Base-by-base conservation (phyloP, 2,888 invertebrate species). In the Drosophila pullipes region DNA sequence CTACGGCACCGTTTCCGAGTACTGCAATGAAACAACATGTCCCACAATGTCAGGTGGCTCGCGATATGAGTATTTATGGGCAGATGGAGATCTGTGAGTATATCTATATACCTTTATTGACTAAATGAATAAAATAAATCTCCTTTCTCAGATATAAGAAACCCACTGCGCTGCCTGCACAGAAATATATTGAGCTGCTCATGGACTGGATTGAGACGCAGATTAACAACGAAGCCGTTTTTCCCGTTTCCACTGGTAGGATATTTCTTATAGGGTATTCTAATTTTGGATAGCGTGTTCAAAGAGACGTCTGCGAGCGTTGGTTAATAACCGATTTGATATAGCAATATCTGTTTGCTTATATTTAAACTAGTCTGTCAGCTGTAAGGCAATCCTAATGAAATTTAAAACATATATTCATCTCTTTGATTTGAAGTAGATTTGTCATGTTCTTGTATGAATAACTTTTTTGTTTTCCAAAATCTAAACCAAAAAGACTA, bases 121-220 rank as follows among this genome's bases (percentile, higher is more conserved):
- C 0, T 2, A 13, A 25, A 16, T 33, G 4, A 7, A n/a, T 9
- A 16, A 16, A 22, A 10, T 25, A 22, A 39, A 3, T 11, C 0
- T 13, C 2, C 6, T 28, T 35, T 70, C 66, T 6, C n/a, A 92
- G 93, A 58, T 97, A 96, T 93, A 96, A 96, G 90, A 96, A 96
- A 84, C 97, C 97, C 13, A 97, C 97, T 30, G 95, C 96, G 41
- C 93, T 98, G 67, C 97, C 98, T 11, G 98, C 98, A 7, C 96
- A 96, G 31, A 96, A 96, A 90, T 98, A 98, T 91, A 96, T 98
- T 71, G 95, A 96, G 72, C 94, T 97, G 57, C 94, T 98, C 25
- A 98, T 98, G 97, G 98, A 98, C 92, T 98, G 98, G 98, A 96
- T 97, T 52, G 98, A 98, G 93, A 94, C 95, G 50, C 97, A 98